Conservation (phyloP, 2,888 invertebrate genomes). For the Ametastegia equiseti region DNA sequence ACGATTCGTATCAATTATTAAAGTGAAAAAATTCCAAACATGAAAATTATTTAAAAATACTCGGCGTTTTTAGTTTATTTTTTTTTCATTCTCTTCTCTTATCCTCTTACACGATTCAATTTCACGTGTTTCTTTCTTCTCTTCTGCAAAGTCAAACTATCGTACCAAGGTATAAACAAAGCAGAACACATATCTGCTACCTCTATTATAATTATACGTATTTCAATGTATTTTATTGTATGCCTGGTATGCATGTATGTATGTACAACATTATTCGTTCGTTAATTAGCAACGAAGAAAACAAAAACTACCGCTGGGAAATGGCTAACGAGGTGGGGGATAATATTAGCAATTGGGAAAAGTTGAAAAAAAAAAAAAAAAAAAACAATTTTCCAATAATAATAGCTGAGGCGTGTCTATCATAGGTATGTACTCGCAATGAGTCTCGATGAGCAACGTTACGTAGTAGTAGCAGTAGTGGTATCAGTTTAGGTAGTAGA, state of each 20-base stretch:
- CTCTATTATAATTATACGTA: too few species aligned
- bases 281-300: not conserved
- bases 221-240: too few species aligned
- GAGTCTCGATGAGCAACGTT: not conserved
- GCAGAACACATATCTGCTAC: not conserved
- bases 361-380: conserved; percentile 38
- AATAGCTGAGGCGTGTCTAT: not conserved
- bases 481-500: not conserved
- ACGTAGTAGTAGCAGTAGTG: not conserved
- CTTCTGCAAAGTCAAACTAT: not conserved
- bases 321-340: not conserved
- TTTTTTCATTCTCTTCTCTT: too few species aligned
- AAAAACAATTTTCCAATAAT: not conserved
- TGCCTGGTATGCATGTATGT: conserved; percentile 18
- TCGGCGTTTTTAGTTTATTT: not conserved
- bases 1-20: conserved; percentile 23
- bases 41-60: conserved; percentile 1
- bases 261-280: not conserved
- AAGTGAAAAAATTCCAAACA: conserved; percentile 50
- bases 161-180: not conserved
- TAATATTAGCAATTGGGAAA: not conserved
- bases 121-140: not conserved
- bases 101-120: not conserved
- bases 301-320: not conserved
- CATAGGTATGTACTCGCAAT: not conserved